Evolutionary conservation across 1,140 invertebrate species (phyloP), one percentile per base, ranked within the genome.

Genomic region (Drosophila obscura): DNA sequence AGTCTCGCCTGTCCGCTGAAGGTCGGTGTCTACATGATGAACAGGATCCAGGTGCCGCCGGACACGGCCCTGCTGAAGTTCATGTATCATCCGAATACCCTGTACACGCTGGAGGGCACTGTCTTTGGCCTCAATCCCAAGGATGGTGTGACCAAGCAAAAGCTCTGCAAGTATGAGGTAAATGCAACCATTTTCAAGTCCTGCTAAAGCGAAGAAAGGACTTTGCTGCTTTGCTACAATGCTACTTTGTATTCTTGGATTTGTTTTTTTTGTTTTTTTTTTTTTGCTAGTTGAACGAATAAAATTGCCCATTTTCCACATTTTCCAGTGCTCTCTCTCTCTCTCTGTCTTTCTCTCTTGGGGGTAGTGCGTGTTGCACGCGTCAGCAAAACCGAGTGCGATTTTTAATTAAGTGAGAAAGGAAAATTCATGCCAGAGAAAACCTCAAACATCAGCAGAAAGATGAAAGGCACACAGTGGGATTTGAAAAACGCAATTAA

Each of bases 1-100:
- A 91, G 89, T 8, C 31, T 91, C 2, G 76, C 61, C 6, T 91
- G 89, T 24, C 89, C 89, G 0, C 51, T 91, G 0, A 79, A 77
- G n/a, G 16, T 31, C 5, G 89, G 89, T 45, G 75, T 67, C 11
- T 91, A 91, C 60, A 61, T 69, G 11, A 77, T 91, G 81, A 85
- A 87, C 19, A 56, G 77, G 15, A 85, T 91, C 1, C 76, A 80
- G 24, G 74, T 91, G 45, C 89, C 89, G 9, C 80, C 83, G 13
- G 89, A 91, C 48, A 89, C 81, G 22, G 55, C 80, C 2, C 19
- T 91, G 4, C 35, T 91, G 1, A 90, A 87, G 66, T 91, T 80
- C 6, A 90, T 90, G 89, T 90, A 91, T 22, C 76, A 84, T 15
- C 83, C 89, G 4, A 91, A 91, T 31, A 85, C 88, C 3, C 16